Base-by-base conservation (phyloP, 2,888 invertebrate genomes). In the Molorchus minor region DNA sequence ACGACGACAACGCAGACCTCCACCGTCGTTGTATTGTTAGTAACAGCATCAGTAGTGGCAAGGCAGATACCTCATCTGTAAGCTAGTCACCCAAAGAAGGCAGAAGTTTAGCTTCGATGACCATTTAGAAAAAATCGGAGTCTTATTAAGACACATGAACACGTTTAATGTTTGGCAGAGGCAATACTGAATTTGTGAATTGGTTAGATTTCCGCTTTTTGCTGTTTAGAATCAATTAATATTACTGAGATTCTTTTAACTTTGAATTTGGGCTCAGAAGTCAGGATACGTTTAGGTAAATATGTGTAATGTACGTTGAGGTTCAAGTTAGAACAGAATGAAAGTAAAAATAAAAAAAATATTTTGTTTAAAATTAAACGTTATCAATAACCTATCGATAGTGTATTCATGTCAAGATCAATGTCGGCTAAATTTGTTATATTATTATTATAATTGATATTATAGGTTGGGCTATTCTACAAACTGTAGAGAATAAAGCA, bases 121-220 rank as follows among this genome's bases (percentile, higher is more conserved):
- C 30, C 33, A 44, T 54, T 43, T 49, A 52, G 36, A 30, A 54
- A n/a, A 54, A 45, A 44, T 45, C 55, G 58, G 60, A 60, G 60
- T 60, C 41, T 10, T 49, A 21, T 49, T 36, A 41, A 19, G 12
- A 3, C 38, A 52, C 16, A 8, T 52, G 19, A 33, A 3, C 38
- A 52, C 16, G 12, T 52, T 20, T 17, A 17, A 45, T 56, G 40
- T 38, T 41, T 45, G 41, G 20, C 45, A 47, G 40, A 49, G 56
- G 49, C 41, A 56, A 41, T 30, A 56, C 40, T 25, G 54, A 29
- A 54, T 44, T 54, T 43, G 38, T 54, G 54, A 38, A 44, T 36
- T 55, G 71, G 64, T 72, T 74, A 72, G 72, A 73, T 72, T 71
- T 72, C 71, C 64, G 73, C 74, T 74, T 74, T 72, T 72, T 64